Evolutionary conservation across 2,113 vertebrate genomes (phyloP).

Genomic region (Otus sunia): DNA sequence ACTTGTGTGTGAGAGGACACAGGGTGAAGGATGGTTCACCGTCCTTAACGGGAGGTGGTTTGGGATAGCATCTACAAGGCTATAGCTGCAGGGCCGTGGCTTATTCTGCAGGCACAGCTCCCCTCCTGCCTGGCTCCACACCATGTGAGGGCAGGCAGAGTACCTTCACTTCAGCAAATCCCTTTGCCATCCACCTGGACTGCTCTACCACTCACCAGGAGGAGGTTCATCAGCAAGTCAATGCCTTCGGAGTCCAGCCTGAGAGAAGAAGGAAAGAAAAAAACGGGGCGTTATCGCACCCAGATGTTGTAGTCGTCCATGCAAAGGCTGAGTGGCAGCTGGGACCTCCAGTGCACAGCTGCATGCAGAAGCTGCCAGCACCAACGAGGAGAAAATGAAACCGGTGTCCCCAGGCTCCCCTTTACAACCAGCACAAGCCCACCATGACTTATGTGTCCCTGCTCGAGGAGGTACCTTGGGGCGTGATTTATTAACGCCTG

Average conservation of each 20-base stretch:
- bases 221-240: slow-evolving; percentile 81
- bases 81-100: background rate
- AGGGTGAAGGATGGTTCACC: background rate
- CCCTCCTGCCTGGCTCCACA: background rate
- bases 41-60: background rate
- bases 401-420: background rate
- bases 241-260: slow-evolving; percentile 94
- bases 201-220: slow-evolving; percentile 78
- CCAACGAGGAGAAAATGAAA: accelerated
- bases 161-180: background rate
- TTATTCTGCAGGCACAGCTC: background rate
- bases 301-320: accelerated
- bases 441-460: background rate
- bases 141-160: background rate
- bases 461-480: slow-evolving; percentile 79
- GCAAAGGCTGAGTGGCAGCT: background rate
- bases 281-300: accelerated
- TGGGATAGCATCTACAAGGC: background rate
- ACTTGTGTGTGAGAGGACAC: background rate
- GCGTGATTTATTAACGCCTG: slow-evolving; percentile 91
- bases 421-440: accelerated
- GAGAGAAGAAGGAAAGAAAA: background rate
- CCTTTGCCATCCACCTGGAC: background rate
- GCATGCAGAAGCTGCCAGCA: background rate
- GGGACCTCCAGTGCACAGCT: background rate